These are phyloP conservation scores for Eciton burchellii DNA, from an alignment of 1,140 invertebrate genomes.

Conservation along the genomic window DNA sequence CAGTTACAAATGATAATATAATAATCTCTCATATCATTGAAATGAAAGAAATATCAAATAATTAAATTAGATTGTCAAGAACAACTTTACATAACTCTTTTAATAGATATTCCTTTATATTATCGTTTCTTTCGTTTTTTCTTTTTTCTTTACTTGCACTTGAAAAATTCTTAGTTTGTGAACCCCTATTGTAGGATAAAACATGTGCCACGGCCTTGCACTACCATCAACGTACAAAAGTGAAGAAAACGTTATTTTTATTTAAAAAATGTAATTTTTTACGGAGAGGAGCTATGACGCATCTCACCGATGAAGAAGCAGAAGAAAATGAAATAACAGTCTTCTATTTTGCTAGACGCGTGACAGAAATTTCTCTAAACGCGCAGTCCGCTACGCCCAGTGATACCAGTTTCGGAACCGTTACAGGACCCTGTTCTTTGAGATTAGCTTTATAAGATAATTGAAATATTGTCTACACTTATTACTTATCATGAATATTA, in stretches of 20 bases:
- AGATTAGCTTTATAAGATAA: slow-evolving; percentile 75
- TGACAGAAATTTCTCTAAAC: slow-evolving; percentile 26
- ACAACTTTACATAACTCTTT: no score
- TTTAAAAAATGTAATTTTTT: slow-evolving; percentile 76
- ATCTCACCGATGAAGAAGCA: slow-evolving; percentile 56
- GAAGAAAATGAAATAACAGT: slow-evolving; percentile 58
- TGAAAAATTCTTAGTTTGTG: slow-evolving; percentile 15
- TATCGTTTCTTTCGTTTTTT: background rate
- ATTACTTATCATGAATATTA: slow-evolving; percentile 65
- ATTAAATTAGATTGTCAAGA: no score
- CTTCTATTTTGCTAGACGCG: slow-evolving; percentile 74
- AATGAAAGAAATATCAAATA: no score
- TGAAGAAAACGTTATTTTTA: slow-evolving; percentile 75
- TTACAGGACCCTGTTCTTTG: slow-evolving; percentile 69
- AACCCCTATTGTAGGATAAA: slow-evolving; percentile 61
- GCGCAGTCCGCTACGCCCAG: slow-evolving; percentile 61
- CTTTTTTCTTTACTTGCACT: background rate
- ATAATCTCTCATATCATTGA: background rate
- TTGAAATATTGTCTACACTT: slow-evolving; percentile 63
- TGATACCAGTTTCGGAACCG: slow-evolving; percentile 71
- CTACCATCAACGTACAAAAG: slow-evolving; percentile 76
- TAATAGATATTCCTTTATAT: background rate
- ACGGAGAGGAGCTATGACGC: slow-evolving; percentile 48
- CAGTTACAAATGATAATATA: no score
- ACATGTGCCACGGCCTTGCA: slow-evolving; percentile 76